A percentile compares a stretch with the other conserved stretches of the same genome.
Evolutionary conservation across 1,140 invertebrate genomes (phyloP).

Genomic region (Argopecten irradians): DNA sequence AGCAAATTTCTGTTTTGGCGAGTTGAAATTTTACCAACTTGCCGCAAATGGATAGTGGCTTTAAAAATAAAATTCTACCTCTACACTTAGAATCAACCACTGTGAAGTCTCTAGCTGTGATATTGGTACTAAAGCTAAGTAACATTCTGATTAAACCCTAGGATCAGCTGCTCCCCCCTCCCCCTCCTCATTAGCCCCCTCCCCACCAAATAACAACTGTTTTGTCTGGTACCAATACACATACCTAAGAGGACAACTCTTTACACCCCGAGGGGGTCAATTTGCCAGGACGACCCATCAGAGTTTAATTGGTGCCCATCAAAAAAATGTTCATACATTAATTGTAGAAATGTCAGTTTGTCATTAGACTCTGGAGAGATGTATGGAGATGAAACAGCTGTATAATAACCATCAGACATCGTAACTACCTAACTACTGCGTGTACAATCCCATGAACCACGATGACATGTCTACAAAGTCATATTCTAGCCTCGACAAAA

Average conservation of each 20-base stretch:
- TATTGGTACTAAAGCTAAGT: not conserved
- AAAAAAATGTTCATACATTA: not conserved
- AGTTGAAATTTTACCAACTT: too few species aligned
- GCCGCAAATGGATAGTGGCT: too few species aligned
- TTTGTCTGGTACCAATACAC: not conserved
- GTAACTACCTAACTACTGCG: not conserved
- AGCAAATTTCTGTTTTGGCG: too few species aligned
- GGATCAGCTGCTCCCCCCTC: not conserved
- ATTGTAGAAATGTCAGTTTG: not conserved
- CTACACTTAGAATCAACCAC: not conserved
- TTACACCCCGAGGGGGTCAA: not conserved
- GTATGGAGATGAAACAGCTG: conserved; percentile 6
- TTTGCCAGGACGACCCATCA: not conserved
- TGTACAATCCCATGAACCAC: not conserved
- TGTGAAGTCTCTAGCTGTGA: not conserved
- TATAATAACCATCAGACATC: not conserved
- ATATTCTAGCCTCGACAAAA: not conserved
- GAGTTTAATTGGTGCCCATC: conserved; percentile 1
- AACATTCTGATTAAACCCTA: not conserved
- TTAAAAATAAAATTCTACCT: too few species aligned
- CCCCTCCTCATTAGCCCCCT: not conserved
- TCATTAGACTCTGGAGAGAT: not conserved
- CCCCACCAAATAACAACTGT: not conserved
- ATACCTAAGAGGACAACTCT: not conserved
- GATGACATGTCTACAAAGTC: not conserved